Evolutionary conservation across 2,888 invertebrate species (phyloP), one percentile per base, ranked within the genome.

Genomic region (Linnaemya vulpina): DNA sequence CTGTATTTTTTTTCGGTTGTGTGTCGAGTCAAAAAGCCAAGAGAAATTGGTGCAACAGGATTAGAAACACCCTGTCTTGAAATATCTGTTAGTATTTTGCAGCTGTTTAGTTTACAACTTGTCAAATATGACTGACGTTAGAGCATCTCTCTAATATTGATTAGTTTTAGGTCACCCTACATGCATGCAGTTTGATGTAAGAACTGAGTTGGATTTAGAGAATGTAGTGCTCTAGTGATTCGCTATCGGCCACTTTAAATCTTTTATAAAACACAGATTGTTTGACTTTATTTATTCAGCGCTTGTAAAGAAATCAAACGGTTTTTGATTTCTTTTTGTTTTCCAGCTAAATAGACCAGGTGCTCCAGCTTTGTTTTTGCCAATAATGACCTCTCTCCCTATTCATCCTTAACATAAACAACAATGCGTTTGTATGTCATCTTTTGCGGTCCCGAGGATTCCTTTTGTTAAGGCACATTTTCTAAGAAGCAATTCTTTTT

Each of bases 401-500:
- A 46, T 73, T 76, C 35, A 77, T 62, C 15, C 38, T 15, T 40
- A n/a, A 13, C 9, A 43, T 43, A 46, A 55, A 62, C 30, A 55
- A 62, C 30, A 55, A 77, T 67, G 20, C 17, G 25, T 75, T 25
- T 75, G 49, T 74, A 53, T 86, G 74, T 67, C 63, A 76, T 73
- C 74, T 67, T 38, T 84, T 77, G 83, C 83, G 84, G 62, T 81
- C 25, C 71, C 22, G 40, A 75, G 53, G 40, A 58, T 58, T 43
- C 55, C 51, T 75, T 65, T 70, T 15, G 38, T 25, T 68, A 10
- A 25, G 30, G 4, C 20, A 49, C 15, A 83, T 87, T 82, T 91
- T 91, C 91, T 86, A 89, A 88, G 91, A 91, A 91, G 89, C 90
- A 91, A 90, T 91, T 90, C 89, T 90, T 89, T 90, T 90, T 87